Percentiles rank a stretch among this genome's conserved stretches.
These are phyloP conservation scores for Plotosus lineatus DNA, from an alignment of 2,113 vertebrate genomes.

Conservation along the genomic window DNA sequence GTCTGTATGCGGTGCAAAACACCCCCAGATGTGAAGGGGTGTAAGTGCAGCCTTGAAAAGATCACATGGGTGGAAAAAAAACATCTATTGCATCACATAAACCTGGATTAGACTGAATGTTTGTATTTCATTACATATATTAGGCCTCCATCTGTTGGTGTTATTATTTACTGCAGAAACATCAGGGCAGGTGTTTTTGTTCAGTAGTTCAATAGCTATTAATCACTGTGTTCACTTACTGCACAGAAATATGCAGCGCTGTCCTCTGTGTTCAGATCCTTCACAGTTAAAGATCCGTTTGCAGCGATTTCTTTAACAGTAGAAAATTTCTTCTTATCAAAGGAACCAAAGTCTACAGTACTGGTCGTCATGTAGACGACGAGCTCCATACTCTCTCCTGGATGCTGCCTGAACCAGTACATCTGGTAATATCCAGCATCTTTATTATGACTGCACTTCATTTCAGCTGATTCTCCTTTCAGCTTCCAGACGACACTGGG, in stretches of 20 bases:
- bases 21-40: not conserved
- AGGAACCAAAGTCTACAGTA: slow-evolving; percentile 3
- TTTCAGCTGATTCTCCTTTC: slow-evolving; percentile 33
- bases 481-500: slow-evolving; percentile 6
- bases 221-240: slow-evolving; percentile 51
- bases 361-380: not conserved
- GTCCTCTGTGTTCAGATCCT: slow-evolving; percentile 41
- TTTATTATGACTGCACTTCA: slow-evolving; percentile 43
- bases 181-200: slow-evolving; percentile 46
- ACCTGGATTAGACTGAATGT: no score
- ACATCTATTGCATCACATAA: no score
- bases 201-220: slow-evolving; percentile 25
- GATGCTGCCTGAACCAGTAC: slow-evolving; percentile 40
- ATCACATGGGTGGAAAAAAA: no score
- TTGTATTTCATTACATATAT: no score
- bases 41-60: not conserved
- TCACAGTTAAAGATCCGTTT: slow-evolving; percentile 56
- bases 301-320: not conserved
- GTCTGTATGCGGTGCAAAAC: not conserved
- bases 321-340: not conserved
- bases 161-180: not conserved
- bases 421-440: not conserved
- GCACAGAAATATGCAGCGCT: slow-evolving; percentile 52
- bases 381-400: slow-evolving; percentile 37
- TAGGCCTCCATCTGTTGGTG: not conserved